phyloP scores from a whole-genome alignment of 2,888 invertebrate genomes.

The Elysia crispata region DNA sequence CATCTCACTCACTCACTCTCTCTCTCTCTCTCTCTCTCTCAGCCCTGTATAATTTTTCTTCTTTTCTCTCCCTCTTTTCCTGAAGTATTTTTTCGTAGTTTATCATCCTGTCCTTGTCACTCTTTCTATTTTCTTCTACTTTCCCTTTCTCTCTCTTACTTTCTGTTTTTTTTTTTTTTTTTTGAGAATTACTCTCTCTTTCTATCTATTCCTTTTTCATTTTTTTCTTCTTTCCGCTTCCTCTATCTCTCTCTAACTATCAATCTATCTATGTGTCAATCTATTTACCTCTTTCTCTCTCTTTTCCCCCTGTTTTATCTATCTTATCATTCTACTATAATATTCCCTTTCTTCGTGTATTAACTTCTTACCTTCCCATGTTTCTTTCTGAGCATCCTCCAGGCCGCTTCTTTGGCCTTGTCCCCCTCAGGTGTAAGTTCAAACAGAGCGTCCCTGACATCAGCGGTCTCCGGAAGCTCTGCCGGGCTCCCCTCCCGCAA shows the following conservation, averaged over 20 bases:
- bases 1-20: too few relatives aligned
- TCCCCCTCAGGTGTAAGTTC: slow-evolving; percentile 40
- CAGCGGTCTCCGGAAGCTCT: slow-evolving; percentile 19
- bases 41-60: too few relatives aligned
- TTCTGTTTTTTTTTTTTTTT: too few relatives aligned
- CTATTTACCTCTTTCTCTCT: background rate
- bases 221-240: background rate
- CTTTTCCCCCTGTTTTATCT: background rate
- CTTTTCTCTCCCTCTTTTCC: too few relatives aligned
- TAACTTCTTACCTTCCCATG: slow-evolving; percentile 11
- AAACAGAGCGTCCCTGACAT: slow-evolving; percentile 38
- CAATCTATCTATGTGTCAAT: background rate
- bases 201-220: too few relatives aligned
- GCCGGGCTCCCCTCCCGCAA: slow-evolving; percentile 34
- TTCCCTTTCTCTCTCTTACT: too few relatives aligned
- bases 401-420: slow-evolving; percentile 23
- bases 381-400: slow-evolving; percentile 6
- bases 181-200: too few relatives aligned
- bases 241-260: background rate
- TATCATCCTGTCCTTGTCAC: too few relatives aligned
- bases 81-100: too few relatives aligned
- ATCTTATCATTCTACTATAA: too few relatives aligned
- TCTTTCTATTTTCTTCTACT: too few relatives aligned
- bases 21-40: too few relatives aligned
- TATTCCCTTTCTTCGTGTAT: background rate